Percentiles rank a stretch among this genome's conserved stretches.
Conservation (phyloP, 2,888 invertebrate species). For the Urechis unicinctus region DNA sequence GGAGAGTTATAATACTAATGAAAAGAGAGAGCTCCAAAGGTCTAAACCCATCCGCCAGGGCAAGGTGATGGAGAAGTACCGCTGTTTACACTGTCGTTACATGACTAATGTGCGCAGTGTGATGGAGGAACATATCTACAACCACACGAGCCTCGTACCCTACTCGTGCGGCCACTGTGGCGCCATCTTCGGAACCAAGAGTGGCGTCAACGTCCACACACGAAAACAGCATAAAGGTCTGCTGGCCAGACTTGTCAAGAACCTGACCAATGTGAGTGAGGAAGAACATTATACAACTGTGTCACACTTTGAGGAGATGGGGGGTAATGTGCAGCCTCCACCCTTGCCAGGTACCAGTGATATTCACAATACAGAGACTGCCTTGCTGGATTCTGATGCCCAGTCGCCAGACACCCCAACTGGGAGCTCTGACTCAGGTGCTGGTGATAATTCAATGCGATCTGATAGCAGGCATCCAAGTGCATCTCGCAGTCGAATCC, state of each 20-base stretch:
- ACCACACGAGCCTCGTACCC: constrained; percentile 20
- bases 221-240: not conserved
- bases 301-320: not conserved
- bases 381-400: not conserved
- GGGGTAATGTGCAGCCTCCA: not conserved
- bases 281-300: not conserved
- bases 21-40: no score
- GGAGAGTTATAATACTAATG: no score
- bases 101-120: constrained; percentile 13
- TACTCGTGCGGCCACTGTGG: constrained; percentile 17
- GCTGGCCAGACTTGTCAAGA: not conserved
- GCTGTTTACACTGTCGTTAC: constrained; percentile 17
- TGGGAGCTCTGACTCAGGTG: not conserved
- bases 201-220: constrained; percentile 13
- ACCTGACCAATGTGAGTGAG: not conserved
- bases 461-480: not conserved
- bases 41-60: no score
- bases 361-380: not conserved
- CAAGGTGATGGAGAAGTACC: constrained; percentile 2
- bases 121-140: constrained; percentile 24
- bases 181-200: constrained; percentile 11
- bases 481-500: not conserved
- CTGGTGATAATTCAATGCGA: not conserved
- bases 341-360: not conserved
- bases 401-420: not conserved